Evolutionary conservation across 2,888 invertebrate genomes (phyloP).

Genomic region (Imbricaverruca yamaguchii): DNA sequence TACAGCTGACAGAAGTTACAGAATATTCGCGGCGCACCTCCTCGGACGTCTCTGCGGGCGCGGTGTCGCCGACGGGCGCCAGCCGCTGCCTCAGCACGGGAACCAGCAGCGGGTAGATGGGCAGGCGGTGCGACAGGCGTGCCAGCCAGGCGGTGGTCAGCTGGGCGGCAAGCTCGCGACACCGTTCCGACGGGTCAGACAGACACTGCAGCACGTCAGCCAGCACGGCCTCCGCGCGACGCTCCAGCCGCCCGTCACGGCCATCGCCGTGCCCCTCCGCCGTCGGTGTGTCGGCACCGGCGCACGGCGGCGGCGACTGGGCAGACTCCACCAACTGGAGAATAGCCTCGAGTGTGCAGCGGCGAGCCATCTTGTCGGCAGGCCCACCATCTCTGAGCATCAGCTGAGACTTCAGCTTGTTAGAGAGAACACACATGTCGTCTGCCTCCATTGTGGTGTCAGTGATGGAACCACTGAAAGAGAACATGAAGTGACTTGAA

Average conservation of each 20-base stretch:
- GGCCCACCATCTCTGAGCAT: not conserved
- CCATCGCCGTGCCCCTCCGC: too few relatives aligned
- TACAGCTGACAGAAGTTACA: too few relatives aligned
- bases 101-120: constrained; percentile 49
- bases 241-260: too few relatives aligned
- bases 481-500: too few relatives aligned
- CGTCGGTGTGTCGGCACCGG: too few relatives aligned
- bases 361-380: not conserved
- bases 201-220: not conserved
- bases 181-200: not conserved
- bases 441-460: too few relatives aligned
- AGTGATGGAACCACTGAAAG: too few relatives aligned
- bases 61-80: constrained; percentile 56
- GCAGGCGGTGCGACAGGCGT: not conserved
- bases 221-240: not conserved
- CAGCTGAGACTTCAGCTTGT: not conserved
- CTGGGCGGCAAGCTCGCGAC: not conserved
- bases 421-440: too few relatives aligned
- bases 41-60: constrained; percentile 55
- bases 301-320: too few relatives aligned
- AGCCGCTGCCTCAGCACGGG: constrained; percentile 68
- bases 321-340: not conserved
- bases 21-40: constrained; percentile 55
- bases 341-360: not conserved
- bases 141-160: not conserved